Base-by-base conservation (phyloP, 2,888 invertebrate genomes). In the Gortyna flavago region DNA sequence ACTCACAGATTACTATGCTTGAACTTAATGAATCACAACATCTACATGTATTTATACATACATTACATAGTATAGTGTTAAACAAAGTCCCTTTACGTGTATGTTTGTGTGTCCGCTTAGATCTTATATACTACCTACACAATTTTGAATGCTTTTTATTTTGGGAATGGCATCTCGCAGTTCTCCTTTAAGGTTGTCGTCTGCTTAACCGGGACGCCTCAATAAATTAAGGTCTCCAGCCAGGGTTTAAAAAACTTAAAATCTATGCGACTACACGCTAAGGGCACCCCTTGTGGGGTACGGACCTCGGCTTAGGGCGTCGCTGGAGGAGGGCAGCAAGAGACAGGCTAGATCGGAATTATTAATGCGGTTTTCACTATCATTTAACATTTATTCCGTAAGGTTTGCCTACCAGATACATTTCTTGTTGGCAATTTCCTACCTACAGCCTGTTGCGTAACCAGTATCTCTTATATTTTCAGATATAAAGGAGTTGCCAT, bases 401-500 rank as follows among this genome's bases (percentile, higher is more conserved):
- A 32, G 16, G 16, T 51, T 68, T 51, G 9, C 32, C 21, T 21
- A 65, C 18, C 35, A n/a, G 35, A 54, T 18, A 66, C n/a, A 65
- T n/a, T 38, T 41, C 5, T 59, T 48, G 2, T 32, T 32, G 6
- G 0, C 16, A 5, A 44, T 54, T 7, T 71, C n/a, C 35, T 57
- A 25, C 44, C 0, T 57, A 18, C 35, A 62, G 3, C 16, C 21
- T 41, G 2, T 32, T 21, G 38, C 16, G 9, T 62, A 35, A 76
- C 61, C 25, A 51, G 5, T 7, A 11, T 38, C n/a, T 62, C 11
- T 11, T 66, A 25, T 72, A 35, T 70, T 87, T 87, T 68, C 89
- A 88, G 88, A 88, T 25, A 32, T 75, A 29, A 90, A 90, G 2
- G 87, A 85, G 32, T 84, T 95, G 74, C 96, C 96, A 5, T 96